Evolutionary conservation across 2,113 vertebrate species (phyloP), one percentile per base, ranked within the genome.

Genomic region (Oreochromis spilurus): DNA sequence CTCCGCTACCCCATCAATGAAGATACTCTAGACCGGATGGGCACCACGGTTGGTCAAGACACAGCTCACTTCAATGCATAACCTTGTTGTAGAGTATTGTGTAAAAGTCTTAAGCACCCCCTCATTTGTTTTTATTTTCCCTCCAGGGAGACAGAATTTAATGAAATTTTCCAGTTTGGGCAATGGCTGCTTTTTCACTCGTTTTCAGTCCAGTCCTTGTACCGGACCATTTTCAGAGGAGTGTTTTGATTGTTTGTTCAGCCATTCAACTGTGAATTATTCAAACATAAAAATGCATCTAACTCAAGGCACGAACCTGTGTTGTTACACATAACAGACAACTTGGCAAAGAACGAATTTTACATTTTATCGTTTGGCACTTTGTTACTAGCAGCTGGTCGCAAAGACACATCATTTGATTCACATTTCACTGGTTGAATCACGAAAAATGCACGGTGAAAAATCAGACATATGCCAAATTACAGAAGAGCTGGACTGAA

Each of bases 1-100:
- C 95, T 98, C 21, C 97, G 97, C 17, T 98, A 98, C 89, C 97
- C 97, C 65, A 98, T 98, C 95, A 98, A 98, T 0, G 97, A 98
- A 91, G 97, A 98, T 93, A 96, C 97, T 1, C 92, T 98, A 93
- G 97, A 97, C 94, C 97, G 96, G 88, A 97, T 98, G 97, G 97
- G 97, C 88, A 98, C 97, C 19, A 93, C 97, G 1, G 97, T 98
- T 81, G 96, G 95, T 92, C 19, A 4, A 50, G 19, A 26, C 70
- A 31, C 83, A 60, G 24, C 55, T 60, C 38, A 10, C 53, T 54
- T 79, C 26, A 34, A 34, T 13, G 45, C 16, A 31, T 13, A n/a
- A n/a, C 45, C 45, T 31, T n/a, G 72, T 34, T 31, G 45, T 50
- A 31, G 24, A 31, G 24, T 50, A 19, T 29, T 75, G 16, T 31